Evolutionary conservation across 2,888 invertebrate species (phyloP).

Genomic region (Cheilosia scutellata): DNA sequence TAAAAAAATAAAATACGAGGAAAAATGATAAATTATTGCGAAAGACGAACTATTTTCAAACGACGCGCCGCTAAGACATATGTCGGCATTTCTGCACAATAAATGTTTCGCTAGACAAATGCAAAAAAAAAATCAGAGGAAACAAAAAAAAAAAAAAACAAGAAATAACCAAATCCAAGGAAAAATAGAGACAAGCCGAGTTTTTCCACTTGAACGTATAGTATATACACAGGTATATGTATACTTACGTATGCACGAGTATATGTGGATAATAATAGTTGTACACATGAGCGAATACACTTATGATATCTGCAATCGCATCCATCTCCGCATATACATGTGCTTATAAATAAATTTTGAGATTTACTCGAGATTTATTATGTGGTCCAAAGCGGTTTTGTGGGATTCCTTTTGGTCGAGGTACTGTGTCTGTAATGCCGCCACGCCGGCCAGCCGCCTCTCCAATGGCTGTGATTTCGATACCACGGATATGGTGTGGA

Average conservation of each 20-base stretch:
- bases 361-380: conserved; percentile 75
- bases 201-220: conserved; percentile 59
- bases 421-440: conserved; percentile 51
- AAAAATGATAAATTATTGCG: conserved; percentile 78
- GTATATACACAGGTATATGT: neutral
- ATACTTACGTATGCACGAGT: conserved; percentile 6
- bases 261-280: conserved; percentile 60
- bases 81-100: conserved; percentile 77
- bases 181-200: conserved; percentile 43
- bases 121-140: conserved; percentile 39
- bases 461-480: conserved; percentile 41
- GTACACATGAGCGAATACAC: conserved; percentile 63
- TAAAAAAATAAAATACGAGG: conserved; percentile 72
- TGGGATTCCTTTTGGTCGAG: conserved; percentile 66
- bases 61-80: conserved; percentile 78
- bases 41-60: conserved; percentile 77
- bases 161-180: conserved; percentile 21
- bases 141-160: conserved; percentile 35
- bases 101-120: conserved; percentile 77
- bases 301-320: conserved; percentile 74
- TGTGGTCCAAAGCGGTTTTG: conserved; percentile 71
- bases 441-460: conserved; percentile 6
- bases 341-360: conserved; percentile 75
- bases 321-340: conserved; percentile 64
- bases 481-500: conserved; percentile 54